Evolutionary conservation across 2,888 invertebrate species (phyloP).

Genomic region (Nemotelus pantherinus): DNA sequence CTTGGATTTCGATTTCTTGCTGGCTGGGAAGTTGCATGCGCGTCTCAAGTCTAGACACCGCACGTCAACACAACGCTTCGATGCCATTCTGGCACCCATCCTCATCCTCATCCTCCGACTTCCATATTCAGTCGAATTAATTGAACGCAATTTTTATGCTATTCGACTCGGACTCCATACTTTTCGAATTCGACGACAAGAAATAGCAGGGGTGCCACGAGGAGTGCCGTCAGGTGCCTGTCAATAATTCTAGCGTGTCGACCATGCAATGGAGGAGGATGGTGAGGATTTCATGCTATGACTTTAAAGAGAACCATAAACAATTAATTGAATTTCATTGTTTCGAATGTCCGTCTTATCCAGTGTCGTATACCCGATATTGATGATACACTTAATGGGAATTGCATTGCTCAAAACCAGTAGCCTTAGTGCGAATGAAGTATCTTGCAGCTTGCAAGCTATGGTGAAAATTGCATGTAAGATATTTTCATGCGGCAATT

Average conservation of each 20-base stretch:
- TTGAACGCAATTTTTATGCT: slow-evolving; percentile 43
- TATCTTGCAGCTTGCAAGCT: no score
- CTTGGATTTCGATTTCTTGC: neutral
- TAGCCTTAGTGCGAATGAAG: no score
- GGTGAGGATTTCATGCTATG: slow-evolving; percentile 37
- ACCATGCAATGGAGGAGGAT: neutral
- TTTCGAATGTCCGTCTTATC: neutral
- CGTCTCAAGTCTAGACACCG: slow-evolving; percentile 42
- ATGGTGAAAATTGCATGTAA: no score
- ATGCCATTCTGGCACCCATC: slow-evolving; percentile 33
- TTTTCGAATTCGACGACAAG: slow-evolving; percentile 16
- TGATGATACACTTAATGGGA: no score
- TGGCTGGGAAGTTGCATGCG: slow-evolving; percentile 36
- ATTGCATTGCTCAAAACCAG: no score
- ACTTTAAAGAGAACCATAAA: slow-evolving; percentile 38
- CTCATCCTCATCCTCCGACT: slow-evolving; percentile 27
- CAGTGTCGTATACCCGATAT: no score
- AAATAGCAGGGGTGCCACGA: slow-evolving; percentile 38
- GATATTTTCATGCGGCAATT: no score
- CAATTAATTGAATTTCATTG: slow-evolving; percentile 36
- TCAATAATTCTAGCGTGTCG: slow-evolving; percentile 33
- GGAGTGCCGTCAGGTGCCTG: slow-evolving; percentile 38
- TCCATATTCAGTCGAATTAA: slow-evolving; percentile 43
- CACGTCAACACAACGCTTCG: slow-evolving; percentile 41
- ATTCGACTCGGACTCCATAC: slow-evolving; percentile 27